Evolutionary conservation across 2,113 vertebrate genomes (phyloP).

Genomic region (Pterocles orientalis): DNA sequence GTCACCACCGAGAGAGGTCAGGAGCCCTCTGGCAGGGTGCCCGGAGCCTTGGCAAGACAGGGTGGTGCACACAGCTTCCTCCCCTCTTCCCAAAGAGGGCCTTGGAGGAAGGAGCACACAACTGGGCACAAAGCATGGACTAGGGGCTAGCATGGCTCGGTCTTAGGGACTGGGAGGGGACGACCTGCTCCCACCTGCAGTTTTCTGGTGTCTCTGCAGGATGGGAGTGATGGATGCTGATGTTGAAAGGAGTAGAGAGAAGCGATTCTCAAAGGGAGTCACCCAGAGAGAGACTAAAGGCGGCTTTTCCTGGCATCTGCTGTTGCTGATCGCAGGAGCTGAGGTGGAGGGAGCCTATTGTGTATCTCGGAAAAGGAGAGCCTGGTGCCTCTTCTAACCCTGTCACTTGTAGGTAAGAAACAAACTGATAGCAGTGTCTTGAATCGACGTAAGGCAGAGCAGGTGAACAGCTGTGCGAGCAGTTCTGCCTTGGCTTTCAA

Average conservation of each 20-base stretch:
- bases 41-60: neutral
- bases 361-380: too few species aligned
- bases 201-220: neutral
- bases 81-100: neutral
- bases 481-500: neutral
- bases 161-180: too few species aligned
- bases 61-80: neutral
- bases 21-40: neutral
- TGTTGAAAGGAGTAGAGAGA: neutral
- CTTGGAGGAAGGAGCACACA: rapidly evolving
- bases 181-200: rapidly evolving
- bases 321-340: neutral
- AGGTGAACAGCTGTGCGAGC: neutral
- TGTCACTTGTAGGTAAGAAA: neutral
- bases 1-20: neutral
- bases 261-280: neutral
- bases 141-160: too few species aligned
- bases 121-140: rapidly evolving
- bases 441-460: neutral
- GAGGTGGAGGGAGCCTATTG: neutral
- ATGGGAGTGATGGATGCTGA: neutral
- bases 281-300: neutral
- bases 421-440: neutral
- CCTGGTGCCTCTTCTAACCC: neutral
- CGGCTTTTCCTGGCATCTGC: neutral